Base-by-base conservation (phyloP, 2,797 vertebrate species). In the Pagetopsis macropterus region DNA sequence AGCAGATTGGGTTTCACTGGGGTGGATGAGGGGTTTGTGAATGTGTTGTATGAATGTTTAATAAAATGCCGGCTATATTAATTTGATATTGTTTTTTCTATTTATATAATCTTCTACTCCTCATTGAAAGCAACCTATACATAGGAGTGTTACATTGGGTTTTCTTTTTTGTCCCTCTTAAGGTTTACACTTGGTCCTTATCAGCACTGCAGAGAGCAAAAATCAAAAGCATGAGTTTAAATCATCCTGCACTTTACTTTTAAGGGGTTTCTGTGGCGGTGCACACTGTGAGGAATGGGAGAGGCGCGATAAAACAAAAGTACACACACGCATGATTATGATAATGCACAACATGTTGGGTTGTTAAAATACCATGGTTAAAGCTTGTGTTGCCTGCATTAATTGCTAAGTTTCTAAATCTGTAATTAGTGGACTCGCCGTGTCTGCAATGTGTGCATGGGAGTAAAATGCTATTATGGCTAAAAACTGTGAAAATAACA, bases 401-500 rank as follows among this genome's bases (percentile, higher is more conserved):
- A 44, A 54, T 49, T 50, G 16, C 12, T 17, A 2, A 23, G 0
- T 1, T n/a, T 64, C 11, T 50, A 31, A 54, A 75, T 41, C 33
- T 73, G 51, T 51, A 60, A 70, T 77, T 75, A 67, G 14, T 10
- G 14, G 45, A 52, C 33, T n/a, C 14, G 2, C 61, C 7, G 1
- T 60, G 33, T 19, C 50, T 56, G 57, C 56, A 19, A 4, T 52
- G 31, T 50, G 56, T 52, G 51, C 19, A 52, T 40, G 50, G 61
- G 57, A 73, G 15, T 56, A 72, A 79, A 75, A 44, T 56, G 59
- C 56, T 61, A 17, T 59, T 13, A 65, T 41, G 19, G 9, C 6
- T 21, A 58, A 37, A 37, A 67, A 40, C 9, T n/a, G 19, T 55
- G 48, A 27, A 75, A 68, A 58, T 58, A 58, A 76, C 61, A 70